Evolutionary conservation across 2,113 vertebrate species (phyloP).

Genomic region (Anthoscopus minutus): DNA sequence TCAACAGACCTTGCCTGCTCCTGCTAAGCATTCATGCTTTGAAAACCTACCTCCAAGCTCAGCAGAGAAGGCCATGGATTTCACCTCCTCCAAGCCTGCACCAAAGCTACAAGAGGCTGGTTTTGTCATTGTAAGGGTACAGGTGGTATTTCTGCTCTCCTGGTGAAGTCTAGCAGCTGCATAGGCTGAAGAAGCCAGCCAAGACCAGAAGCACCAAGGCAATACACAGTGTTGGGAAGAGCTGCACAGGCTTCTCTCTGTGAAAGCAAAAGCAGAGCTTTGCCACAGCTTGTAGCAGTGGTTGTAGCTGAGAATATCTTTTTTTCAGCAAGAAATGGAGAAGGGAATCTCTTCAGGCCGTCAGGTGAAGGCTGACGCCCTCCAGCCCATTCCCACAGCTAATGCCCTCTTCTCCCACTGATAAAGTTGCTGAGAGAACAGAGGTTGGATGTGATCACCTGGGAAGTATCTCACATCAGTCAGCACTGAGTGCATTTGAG

Average conservation of each 20-base stretch:
- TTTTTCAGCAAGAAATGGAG: background rate
- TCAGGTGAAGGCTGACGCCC: background rate
- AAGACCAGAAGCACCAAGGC: background rate
- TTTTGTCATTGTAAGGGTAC: background rate
- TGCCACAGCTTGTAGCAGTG: background rate
- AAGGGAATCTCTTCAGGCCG: background rate
- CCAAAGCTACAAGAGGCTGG: background rate
- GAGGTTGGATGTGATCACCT: background rate
- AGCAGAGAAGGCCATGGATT: background rate
- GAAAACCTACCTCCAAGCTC: background rate
- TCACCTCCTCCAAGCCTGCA: background rate
- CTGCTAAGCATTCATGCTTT: background rate
- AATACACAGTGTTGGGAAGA: background rate
- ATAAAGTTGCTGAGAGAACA: background rate
- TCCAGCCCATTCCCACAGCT: background rate
- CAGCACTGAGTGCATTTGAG: background rate
- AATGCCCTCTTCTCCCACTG: accelerated
- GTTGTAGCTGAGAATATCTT: background rate
- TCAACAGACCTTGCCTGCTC: background rate
- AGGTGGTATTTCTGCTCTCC: background rate
- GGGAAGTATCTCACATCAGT: background rate
- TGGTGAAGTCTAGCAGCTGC: background rate
- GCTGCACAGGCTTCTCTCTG: background rate
- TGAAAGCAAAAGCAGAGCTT: background rate
- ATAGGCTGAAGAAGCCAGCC: background rate